A percentile compares a stretch with the other conserved stretches of the same genome.
phyloP scores from a whole-genome alignment of 2,113 vertebrate genomes.

The Gallinago undulata region DNA sequence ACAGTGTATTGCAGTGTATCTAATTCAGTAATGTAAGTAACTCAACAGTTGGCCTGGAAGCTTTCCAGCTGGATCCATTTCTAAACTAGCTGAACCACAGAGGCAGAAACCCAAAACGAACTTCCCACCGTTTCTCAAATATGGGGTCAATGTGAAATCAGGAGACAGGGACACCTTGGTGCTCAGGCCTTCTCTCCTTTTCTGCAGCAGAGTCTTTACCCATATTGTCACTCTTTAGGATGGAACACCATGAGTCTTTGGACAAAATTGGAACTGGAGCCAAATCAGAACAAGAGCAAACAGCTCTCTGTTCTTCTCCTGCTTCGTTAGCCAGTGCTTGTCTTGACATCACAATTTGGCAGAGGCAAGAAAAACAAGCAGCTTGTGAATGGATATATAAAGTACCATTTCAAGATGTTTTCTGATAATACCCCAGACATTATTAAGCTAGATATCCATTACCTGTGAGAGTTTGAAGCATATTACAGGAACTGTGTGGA shows the following conservation, averaged over 20 bases:
- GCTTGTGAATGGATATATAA: background rate
- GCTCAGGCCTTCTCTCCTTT: background rate
- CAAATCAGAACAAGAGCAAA: background rate
- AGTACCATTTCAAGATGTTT: background rate
- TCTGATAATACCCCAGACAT: background rate
- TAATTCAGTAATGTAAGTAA: background rate
- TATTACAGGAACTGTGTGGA: background rate
- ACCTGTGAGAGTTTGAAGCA: background rate
- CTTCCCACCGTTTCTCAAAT: background rate
- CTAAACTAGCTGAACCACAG: background rate
- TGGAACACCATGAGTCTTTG: background rate
- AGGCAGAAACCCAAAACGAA: background rate
- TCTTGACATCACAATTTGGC: background rate
- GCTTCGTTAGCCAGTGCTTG: background rate
- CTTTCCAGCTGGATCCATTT: background rate
- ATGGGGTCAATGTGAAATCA: background rate
- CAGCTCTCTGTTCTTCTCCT: background rate
- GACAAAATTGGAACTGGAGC: background rate
- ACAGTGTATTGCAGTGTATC: background rate
- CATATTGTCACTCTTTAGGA: background rate
- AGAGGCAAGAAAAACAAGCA: background rate
- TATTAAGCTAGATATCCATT: background rate
- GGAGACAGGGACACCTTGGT: background rate
- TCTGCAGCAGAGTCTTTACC: background rate
- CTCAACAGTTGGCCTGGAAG: accelerated